These are phyloP conservation scores for Iselma pallidipennis DNA, from an alignment of 2,888 invertebrate genomes.

Conservation along the genomic window DNA sequence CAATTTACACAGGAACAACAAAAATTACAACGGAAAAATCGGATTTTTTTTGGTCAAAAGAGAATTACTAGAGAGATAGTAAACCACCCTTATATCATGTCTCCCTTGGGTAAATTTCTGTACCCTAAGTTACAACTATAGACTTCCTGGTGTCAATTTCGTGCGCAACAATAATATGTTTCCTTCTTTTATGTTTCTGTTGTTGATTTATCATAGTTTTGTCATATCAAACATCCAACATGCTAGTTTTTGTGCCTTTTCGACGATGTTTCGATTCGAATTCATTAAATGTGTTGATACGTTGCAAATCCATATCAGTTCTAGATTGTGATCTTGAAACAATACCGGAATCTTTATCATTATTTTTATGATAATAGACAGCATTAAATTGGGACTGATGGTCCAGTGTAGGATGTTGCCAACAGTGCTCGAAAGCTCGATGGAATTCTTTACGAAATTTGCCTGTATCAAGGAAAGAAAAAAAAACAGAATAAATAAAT, in stretches of 20 bases:
- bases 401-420: slow-evolving; percentile 29
- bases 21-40: too few relatives aligned
- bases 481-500: background rate
- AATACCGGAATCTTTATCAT: slow-evolving; percentile 33
- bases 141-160: too few relatives aligned
- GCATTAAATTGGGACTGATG: slow-evolving; percentile 22
- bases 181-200: background rate
- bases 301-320: slow-evolving; percentile 36
- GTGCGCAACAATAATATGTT: background rate
- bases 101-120: too few relatives aligned
- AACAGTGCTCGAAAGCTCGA: slow-evolving; percentile 69
- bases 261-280: slow-evolving; percentile 31
- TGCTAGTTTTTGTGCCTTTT: slow-evolving; percentile 42
- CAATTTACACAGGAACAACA: too few relatives aligned
- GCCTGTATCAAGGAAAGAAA: slow-evolving; percentile 56
- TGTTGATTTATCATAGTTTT: background rate
- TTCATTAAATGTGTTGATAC: slow-evolving; percentile 32
- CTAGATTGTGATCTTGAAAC: slow-evolving; percentile 35
- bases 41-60: too few relatives aligned
- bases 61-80: too few relatives aligned
- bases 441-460: slow-evolving; percentile 75
- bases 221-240: slow-evolving; percentile 30
- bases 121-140: too few relatives aligned
- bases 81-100: too few relatives aligned
- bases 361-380: slow-evolving; percentile 20